Base-by-base conservation (phyloP, 2,888 invertebrate species). In the Yponomeuta malinellus region DNA sequence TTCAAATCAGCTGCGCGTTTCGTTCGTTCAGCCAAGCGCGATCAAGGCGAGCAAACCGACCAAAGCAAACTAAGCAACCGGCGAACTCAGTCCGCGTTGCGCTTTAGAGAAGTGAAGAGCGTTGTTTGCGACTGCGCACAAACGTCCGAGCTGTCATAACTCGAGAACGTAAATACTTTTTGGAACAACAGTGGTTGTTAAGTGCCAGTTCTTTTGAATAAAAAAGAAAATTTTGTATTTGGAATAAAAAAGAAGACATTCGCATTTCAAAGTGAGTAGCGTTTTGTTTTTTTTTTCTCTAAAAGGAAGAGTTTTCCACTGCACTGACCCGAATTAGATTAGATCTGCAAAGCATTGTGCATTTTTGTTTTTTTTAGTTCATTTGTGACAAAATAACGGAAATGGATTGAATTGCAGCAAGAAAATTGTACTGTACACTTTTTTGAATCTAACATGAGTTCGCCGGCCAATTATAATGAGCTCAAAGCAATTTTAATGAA, bases 261-360 rank as follows among this genome's bases (percentile, higher is more conserved):
- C 12, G 52, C 43, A n/a, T 29, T 67, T 12, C 23, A 12, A 15
- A 48, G 69, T 48, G n/a, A 69, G 48, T 43, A 48, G 31, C 29
- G 31, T 69, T 69, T 15, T 12, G 43, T 69, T 70, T 70, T 70
- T 43, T 63, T 70, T n/a, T 48, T 48, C 48, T 33, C 23, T 23
- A 68, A n/a, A 37, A 37, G 29, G 33, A 37, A 43, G 15, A 68
- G 33, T 68, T 68, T 68, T 65, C 65, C 1, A 23, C 33, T 65
- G 65, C 65, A 23, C 29, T 29, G 65, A 10, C 9, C 9, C 65
- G 15, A 59, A 59, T 59, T 59, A 59, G 52, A 59, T 59, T 59
- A 59, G 52, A 59, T 59, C 52, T 59, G 15, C 52, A 59, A 2
- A 59, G 12, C 52, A 1, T 15, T 12, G 52, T 15, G 12, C 12